Conservation (phyloP, 2,888 invertebrate species). For the Brenthis ino region DNA sequence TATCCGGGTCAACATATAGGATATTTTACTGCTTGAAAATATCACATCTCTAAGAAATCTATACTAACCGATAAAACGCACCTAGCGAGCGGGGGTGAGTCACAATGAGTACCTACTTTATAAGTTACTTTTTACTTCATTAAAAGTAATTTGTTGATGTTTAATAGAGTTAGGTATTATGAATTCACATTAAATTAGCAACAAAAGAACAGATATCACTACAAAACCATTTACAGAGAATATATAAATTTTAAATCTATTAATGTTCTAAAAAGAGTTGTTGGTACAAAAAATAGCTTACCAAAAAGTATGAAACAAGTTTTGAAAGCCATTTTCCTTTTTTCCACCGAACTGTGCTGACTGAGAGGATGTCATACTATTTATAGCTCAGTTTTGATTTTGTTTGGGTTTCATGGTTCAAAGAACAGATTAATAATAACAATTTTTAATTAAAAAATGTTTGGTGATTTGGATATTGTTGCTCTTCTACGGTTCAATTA, state of each 20-base stretch:
- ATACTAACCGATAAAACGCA: too few species aligned
- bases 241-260: conserved; percentile 19
- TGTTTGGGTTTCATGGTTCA: conserved; percentile 36
- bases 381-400: conserved; percentile 18
- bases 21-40: too few species aligned
- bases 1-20: too few species aligned
- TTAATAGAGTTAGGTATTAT: too few species aligned
- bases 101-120: too few species aligned
- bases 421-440: conserved; percentile 15
- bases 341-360: conserved; percentile 31
- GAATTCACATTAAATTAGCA: too few species aligned
- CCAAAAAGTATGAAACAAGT: conserved; percentile 28
- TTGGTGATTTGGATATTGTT: background rate
- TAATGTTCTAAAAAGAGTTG: background rate
- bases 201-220: too few species aligned
- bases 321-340: conserved; percentile 31
- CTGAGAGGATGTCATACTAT: background rate
- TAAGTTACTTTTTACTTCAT: too few species aligned
- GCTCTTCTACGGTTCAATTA: background rate
- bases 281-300: conserved; percentile 25
- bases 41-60: too few species aligned
- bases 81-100: too few species aligned
- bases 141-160: too few species aligned
- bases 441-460: conserved; percentile 26
- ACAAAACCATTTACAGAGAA: too few species aligned